Evolutionary conservation across 2,888 invertebrate genomes (phyloP).

Genomic region (Pseudococcus viburni): DNA sequence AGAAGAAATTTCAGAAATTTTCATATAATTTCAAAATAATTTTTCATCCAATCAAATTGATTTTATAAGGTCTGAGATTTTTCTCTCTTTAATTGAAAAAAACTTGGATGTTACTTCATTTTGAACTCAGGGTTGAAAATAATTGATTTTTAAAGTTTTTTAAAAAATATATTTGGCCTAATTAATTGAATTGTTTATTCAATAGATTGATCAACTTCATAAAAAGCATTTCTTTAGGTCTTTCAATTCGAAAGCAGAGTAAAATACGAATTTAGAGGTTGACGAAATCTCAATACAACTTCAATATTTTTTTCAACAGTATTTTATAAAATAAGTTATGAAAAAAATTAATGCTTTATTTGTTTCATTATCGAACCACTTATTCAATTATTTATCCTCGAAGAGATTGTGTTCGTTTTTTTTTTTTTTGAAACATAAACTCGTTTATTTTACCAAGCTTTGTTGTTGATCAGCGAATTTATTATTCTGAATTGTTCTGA

Average conservation of each 20-base stretch:
- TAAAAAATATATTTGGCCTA: background rate
- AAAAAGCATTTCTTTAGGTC: background rate
- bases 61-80: too few relatives aligned
- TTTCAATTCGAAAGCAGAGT: background rate
- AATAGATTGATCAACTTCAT: background rate
- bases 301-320: background rate
- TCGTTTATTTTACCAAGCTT: background rate
- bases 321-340: background rate
- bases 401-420: background rate
- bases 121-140: too few relatives aligned
- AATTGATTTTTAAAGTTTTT: background rate
- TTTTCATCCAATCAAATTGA: too few relatives aligned
- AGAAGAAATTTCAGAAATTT: too few relatives aligned
- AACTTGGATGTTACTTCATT: too few relatives aligned
- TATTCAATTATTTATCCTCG: background rate
- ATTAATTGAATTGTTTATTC: background rate
- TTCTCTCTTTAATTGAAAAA: too few relatives aligned
- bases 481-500: background rate
- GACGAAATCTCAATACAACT: background rate
- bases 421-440: background rate
- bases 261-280: conserved; percentile 1
- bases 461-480: conserved; percentile 20
- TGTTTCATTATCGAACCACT: background rate
- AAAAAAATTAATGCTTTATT: background rate
- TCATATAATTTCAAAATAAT: too few relatives aligned